Evolutionary conservation across 1,140 invertebrate genomes (phyloP), one percentile per base, ranked within the genome.

Genomic region (Ostrea denselamellosa): DNA sequence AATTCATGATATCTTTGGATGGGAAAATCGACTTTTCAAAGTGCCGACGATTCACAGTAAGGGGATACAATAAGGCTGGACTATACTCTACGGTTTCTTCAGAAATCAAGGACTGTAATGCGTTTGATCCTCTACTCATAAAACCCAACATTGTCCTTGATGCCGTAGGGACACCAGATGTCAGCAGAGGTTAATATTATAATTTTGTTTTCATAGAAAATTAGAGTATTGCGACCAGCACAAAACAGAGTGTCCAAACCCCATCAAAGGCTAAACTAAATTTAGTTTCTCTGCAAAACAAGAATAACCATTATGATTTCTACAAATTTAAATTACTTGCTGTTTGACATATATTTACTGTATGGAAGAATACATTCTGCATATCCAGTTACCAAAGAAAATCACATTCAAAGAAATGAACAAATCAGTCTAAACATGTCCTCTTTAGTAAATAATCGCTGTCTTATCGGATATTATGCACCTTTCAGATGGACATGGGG

Each of bases 21-120:
- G 86, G 87, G 14, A 56, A 25, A 10, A 65, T 91, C 22, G 88
- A 90, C 56, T 91, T 91, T 56, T 85, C 88, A 14, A 87, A 89
- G 85, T 91, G 90, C 53, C 82, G 87, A 19, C 56, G 88, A 62
- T 77, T 91, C 12, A 71, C 90, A 34, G 82, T 91, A 0, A 44
- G 88, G 28, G 89, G 88, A 3, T 86, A 86, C 22, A 91, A 90
- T 85, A 90, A 89, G 62, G 90, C 86, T 7, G 88, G 86, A 1
- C 22, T 90, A 22, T 86, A 77, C 14, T 84, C 90, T 9, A n/a
- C 54, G 0, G 85, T 91, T 17, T 89, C 87, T n/a, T 8, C 83
- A 7, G 88, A 90, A 44, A 84, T 91, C 34, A 84, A 85, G 82
- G 85, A 91, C 62, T 91, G 90, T 82, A 62, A 25, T 12, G 88